These are phyloP conservation scores for Drosophila meridiana DNA, from an alignment of 2,888 invertebrate genomes.

Conservation along the genomic window DNA sequence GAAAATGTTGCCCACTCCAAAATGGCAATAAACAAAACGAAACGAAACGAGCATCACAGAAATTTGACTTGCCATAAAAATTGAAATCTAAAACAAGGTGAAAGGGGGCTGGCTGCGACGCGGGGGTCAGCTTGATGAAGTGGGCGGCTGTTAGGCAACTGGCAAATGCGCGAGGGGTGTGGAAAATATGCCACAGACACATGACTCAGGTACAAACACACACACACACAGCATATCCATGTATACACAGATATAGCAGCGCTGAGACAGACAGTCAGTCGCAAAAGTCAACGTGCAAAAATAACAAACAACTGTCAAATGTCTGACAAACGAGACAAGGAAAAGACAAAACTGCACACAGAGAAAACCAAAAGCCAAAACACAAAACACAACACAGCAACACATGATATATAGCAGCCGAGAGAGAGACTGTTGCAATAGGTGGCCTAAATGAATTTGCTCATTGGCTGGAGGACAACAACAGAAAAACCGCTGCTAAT, in stretches of 20 bases:
- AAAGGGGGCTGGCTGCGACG: not conserved
- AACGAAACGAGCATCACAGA: constrained; percentile 67
- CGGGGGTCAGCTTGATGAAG: constrained; percentile 42
- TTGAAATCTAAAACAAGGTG: constrained; percentile 71
- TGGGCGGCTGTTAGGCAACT: constrained; percentile 78
- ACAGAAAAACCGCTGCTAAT: constrained; percentile 41
- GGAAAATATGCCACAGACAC: constrained; percentile 70
- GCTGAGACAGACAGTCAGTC: constrained; percentile 39
- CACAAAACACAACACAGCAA: constrained; percentile 28
- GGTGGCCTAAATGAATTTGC: constrained; percentile 59
- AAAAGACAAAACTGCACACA: constrained; percentile 74
- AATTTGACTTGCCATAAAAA: constrained; percentile 80
- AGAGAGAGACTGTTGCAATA: constrained; percentile 20
- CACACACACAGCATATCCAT: constrained; percentile 2
- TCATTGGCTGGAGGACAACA: constrained; percentile 33
- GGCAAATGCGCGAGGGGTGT: constrained; percentile 31
- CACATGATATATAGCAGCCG: constrained; percentile 43
- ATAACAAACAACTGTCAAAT: constrained; percentile 82
- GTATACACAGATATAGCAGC: constrained; percentile 6
- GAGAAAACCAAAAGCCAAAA: constrained; percentile 29
- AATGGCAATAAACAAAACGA: constrained; percentile 59
- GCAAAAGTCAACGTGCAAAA: constrained; percentile 78
- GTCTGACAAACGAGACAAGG: constrained; percentile 82
- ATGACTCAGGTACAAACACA: constrained; percentile 49
- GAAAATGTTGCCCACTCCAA: constrained; percentile 64